A percentile compares a stretch with the other conserved stretches of the same genome.
phyloP scores from a whole-genome alignment of 2,797 vertebrate genomes.

The Phylloscopus collybita region DNA sequence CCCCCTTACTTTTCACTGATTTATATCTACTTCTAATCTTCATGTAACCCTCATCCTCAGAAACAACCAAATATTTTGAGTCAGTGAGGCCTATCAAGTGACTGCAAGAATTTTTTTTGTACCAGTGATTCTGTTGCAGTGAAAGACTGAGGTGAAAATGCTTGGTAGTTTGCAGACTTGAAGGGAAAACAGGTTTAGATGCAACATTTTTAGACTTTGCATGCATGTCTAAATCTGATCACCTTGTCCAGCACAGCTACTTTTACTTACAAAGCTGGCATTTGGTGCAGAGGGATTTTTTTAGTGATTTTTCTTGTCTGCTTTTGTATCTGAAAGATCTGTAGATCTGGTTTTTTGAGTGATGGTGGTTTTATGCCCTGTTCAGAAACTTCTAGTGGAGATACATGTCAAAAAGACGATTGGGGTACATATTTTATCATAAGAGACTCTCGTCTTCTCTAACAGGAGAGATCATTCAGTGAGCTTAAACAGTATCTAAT shows the following conservation, averaged over 20 bases:
- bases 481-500: background rate
- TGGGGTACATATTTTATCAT: background rate
- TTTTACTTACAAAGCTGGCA: background rate
- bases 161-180: background rate
- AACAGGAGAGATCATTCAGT: background rate
- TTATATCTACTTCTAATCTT: background rate
- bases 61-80: background rate
- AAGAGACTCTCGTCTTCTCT: background rate
- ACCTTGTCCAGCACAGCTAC: background rate
- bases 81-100: background rate
- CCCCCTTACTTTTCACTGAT: background rate
- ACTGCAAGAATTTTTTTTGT: background rate
- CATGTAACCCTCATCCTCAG: background rate
- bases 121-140: background rate
- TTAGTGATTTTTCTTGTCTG: background rate
- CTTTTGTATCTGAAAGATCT: background rate
- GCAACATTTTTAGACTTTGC: background rate
- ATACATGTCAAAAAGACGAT: background rate
- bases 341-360: background rate
- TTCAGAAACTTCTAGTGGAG: background rate
- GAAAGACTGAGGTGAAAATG: background rate
- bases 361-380: background rate
- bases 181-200: background rate
- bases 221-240: background rate
- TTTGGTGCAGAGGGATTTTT: background rate